Percentiles rank a stretch among this genome's conserved stretches.
phyloP scores from a whole-genome alignment of 2,888 invertebrate genomes.

The Stegophylla sp. region DNA sequence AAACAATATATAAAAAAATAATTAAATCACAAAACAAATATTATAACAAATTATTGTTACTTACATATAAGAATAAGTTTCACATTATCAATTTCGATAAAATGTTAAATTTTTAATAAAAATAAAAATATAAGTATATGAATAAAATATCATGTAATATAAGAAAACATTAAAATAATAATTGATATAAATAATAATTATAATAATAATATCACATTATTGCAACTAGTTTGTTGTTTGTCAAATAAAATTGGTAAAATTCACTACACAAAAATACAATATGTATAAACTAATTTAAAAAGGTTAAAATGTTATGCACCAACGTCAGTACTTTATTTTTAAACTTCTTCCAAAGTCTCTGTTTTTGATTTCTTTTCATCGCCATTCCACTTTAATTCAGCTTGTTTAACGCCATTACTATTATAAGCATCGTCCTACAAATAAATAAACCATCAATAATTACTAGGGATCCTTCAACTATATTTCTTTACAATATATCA shows the following conservation, averaged over 20 bases:
- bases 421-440: conserved; percentile 61
- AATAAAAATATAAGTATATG: conserved; percentile 27
- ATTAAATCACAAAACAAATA: conserved; percentile 35
- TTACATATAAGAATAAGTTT: conserved; percentile 15
- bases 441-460: no score
- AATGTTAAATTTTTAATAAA: conserved; percentile 9
- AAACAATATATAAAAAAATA: neutral
- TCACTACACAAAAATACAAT: conserved; percentile 36
- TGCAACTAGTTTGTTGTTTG: conserved; percentile 35
- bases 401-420: conserved; percentile 61
- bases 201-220: conserved; percentile 52
- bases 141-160: conserved; percentile 8
- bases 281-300: conserved; percentile 18
- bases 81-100: neutral
- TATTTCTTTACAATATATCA: no score
- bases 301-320: conserved; percentile 13
- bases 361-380: conserved; percentile 58
- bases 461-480: no score
- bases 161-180: conserved; percentile 31
- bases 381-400: conserved; percentile 62
- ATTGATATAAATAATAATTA: no score
- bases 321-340: neutral
- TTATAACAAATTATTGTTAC: conserved; percentile 57
- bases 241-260: conserved; percentile 45
- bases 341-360: conserved; percentile 37